phyloP scores from a whole-genome alignment of 2,888 invertebrate genomes.

The Vandiemenella viatica region DNA sequence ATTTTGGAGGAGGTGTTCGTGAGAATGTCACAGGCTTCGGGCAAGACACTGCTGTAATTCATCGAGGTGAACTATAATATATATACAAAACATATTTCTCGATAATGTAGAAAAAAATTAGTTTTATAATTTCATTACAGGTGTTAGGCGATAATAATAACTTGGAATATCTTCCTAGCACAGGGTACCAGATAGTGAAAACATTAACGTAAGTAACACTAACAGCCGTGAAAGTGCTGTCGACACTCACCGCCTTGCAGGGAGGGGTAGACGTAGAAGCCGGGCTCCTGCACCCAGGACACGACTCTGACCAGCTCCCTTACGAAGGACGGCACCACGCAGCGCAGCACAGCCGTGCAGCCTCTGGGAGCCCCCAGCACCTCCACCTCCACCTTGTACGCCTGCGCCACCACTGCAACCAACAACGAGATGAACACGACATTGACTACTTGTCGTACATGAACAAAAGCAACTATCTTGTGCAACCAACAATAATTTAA shows the following conservation, averaged over 20 bases:
- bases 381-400: slow-evolving; percentile 57
- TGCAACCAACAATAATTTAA: not conserved
- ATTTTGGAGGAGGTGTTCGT: too few relatives aligned
- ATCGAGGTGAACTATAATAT: too few relatives aligned
- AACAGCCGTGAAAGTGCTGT: too few relatives aligned
- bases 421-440: not conserved
- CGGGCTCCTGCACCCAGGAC: slow-evolving; percentile 59
- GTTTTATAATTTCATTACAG: too few relatives aligned
- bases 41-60: too few relatives aligned
- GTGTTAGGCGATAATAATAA: too few relatives aligned
- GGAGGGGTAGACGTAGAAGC: slow-evolving; percentile 57
- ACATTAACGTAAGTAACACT: too few relatives aligned
- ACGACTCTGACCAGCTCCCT: slow-evolving; percentile 58
- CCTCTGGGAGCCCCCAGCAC: slow-evolving; percentile 52
- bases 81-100: too few relatives aligned
- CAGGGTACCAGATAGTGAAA: too few relatives aligned
- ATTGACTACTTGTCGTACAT: not conserved
- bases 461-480: not conserved
- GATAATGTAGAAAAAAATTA: too few relatives aligned
- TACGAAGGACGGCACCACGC: slow-evolving; percentile 55
- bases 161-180: too few relatives aligned
- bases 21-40: too few relatives aligned
- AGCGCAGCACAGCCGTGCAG: slow-evolving; percentile 55
- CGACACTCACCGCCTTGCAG: slow-evolving; percentile 59
- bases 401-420: slow-evolving; percentile 52